Conservation (phyloP, 2,888 invertebrate species). For the Tolmerus cingulatus region DNA sequence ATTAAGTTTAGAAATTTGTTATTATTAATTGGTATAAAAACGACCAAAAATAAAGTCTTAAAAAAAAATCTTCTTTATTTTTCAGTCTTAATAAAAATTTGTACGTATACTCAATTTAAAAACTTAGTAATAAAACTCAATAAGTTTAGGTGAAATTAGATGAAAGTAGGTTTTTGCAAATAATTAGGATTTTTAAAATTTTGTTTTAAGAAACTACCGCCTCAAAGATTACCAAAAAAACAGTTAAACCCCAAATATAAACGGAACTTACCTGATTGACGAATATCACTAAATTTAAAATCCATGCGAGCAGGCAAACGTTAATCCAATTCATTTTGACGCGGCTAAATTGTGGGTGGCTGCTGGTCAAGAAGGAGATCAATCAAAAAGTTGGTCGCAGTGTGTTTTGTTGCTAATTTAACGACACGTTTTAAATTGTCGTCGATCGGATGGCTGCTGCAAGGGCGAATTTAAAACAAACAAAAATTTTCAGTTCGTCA, state of each 20-base stretch:
- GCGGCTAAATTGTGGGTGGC: conserved; percentile 2
- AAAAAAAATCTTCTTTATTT: not conserved
- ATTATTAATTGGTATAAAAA: too few species aligned
- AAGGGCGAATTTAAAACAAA: not conserved
- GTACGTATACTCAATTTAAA: too few species aligned
- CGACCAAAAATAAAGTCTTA: not conserved
- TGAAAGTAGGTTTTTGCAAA: not conserved
- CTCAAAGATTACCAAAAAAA: not conserved
- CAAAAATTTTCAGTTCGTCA: conserved; percentile 25
- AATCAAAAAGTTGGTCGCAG: not conserved
- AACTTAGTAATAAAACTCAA: not conserved
- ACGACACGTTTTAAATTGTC: not conserved
- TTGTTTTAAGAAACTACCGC: too few species aligned
- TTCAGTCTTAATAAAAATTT: not conserved
- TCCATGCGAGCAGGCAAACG: conserved; percentile 61
- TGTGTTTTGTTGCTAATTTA: not conserved
- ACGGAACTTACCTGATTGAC: conserved; percentile 58
- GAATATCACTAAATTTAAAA: conserved; percentile 58
- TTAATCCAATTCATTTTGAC: conserved; percentile 63
- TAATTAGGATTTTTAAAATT: not conserved
- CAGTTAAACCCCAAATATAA: not conserved
- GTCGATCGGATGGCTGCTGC: not conserved
- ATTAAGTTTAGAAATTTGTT: too few species aligned
- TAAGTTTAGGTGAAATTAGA: not conserved
- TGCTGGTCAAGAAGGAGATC: not conserved